Evolutionary conservation across 2,113 vertebrate species (phyloP).

Genomic region (Lucifuga dentata): DNA sequence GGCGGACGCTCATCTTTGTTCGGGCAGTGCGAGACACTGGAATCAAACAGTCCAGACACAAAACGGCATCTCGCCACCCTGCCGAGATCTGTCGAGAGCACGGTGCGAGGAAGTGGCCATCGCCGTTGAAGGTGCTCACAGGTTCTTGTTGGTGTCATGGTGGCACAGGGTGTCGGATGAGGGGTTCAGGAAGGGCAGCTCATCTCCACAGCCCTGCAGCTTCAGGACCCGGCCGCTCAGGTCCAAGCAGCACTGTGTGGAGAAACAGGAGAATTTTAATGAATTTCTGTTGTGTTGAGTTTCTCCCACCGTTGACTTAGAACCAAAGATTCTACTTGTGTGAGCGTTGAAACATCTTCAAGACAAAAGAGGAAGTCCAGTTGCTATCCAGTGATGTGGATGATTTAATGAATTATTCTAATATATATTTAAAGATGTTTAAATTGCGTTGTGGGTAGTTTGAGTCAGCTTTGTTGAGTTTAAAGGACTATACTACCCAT

Average conservation of each 20-base stretch:
- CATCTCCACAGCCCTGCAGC: constrained; percentile 82
- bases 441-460: too few species aligned
- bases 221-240: constrained; percentile 85
- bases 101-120: constrained; percentile 1
- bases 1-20: constrained; percentile 45
- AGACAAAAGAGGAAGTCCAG: too few species aligned
- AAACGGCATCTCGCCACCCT: constrained; percentile 7
- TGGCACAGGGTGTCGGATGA: constrained; percentile 69
- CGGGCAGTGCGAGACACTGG: constrained; percentile 52
- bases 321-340: too few species aligned
- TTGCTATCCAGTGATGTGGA: too few species aligned
- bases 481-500: too few species aligned
- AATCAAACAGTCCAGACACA: constrained; percentile 58
- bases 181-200: constrained; percentile 88
- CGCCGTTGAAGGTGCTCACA: constrained; percentile 68
- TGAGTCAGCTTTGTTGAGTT: too few species aligned
- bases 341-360: too few species aligned
- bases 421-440: too few species aligned
- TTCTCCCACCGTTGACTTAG: too few species aligned
- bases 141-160: constrained; percentile 82
- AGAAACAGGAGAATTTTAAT: constrained; percentile 1
- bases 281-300: too few species aligned
- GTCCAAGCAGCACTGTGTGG: constrained; percentile 89
- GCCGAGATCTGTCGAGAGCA: constrained; percentile 21
- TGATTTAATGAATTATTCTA: too few species aligned